A percentile compares a stretch with the other conserved stretches of the same genome.
Conservation (phyloP, 2,113 vertebrate species). For the Sisor rabdophorus region DNA sequence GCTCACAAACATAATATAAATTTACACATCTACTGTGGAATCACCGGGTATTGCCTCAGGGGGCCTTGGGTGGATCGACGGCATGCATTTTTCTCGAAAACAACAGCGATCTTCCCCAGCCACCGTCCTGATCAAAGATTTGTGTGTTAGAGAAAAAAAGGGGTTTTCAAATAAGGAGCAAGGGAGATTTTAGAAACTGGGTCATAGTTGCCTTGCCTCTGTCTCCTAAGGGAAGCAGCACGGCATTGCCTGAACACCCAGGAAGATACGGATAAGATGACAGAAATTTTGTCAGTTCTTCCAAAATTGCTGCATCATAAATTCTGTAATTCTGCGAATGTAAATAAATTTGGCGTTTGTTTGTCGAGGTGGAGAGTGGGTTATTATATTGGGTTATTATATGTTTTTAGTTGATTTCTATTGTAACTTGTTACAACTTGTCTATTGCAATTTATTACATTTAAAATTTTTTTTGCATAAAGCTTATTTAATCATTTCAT, state of each 20-base stretch:
- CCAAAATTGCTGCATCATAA: slow-evolving; percentile 49
- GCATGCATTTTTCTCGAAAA: slow-evolving; percentile 60
- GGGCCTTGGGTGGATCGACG: slow-evolving; percentile 42
- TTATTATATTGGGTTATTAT: neutral
- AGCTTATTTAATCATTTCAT: neutral
- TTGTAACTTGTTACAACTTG: too few relatives aligned
- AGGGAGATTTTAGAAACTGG: slow-evolving; percentile 62
- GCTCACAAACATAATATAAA: slow-evolving; percentile 18
- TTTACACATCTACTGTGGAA: slow-evolving; percentile 47
- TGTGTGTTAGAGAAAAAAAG: slow-evolving; percentile 50
- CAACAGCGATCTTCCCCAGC: slow-evolving; percentile 63
- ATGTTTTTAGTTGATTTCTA: slow-evolving; percentile 15
- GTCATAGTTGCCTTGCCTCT: slow-evolving; percentile 58
- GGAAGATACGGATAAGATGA: slow-evolving; percentile 50
- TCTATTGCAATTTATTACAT: neutral
- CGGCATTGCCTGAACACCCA: slow-evolving; percentile 49
- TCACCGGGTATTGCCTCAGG: slow-evolving; percentile 57
- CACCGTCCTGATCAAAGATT: slow-evolving; percentile 62
- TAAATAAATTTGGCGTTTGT: slow-evolving; percentile 32
- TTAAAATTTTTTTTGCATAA: neutral
- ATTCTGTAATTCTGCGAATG: slow-evolving; percentile 44
- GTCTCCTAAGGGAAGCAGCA: slow-evolving; percentile 34
- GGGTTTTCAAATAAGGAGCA: slow-evolving; percentile 56
- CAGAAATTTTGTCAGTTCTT: slow-evolving; percentile 41
- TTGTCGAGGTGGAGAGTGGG: neutral